Base-by-base conservation (phyloP, 2,888 invertebrate species). In the Netelia inedita region DNA sequence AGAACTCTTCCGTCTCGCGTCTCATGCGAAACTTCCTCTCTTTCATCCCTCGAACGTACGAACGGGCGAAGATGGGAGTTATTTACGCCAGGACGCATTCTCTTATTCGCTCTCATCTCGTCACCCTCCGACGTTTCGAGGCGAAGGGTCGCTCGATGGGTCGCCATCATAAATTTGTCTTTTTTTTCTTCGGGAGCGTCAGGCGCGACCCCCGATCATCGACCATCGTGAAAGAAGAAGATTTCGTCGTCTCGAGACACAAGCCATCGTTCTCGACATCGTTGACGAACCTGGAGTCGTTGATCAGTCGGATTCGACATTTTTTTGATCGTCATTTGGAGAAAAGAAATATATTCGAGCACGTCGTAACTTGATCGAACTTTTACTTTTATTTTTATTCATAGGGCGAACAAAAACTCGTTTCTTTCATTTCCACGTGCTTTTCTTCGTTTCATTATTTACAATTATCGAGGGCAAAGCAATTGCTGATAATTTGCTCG, bases 51-150 rank as follows among this genome's bases (percentile, higher is more conserved):
- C 87, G 75, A 86, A 46, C 69, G 19, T 41, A 86, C 89, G 89
- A 89, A 86, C 88, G 88, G 88, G 88, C 87, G 89, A 89, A 88
- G 90, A 90, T 90, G 90, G 87, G 88, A 90, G 88, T 91, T 91
- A 90, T 91, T 91, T 89, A 89, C 90, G 88, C 88, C 85, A 86
- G 50, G 61, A 61, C 57, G 72, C 35, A 75, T 53, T 86, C 46
- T 63, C 66, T 11, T 28, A 53, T 28, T 46, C 8, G 41, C 68
- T 21, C 21, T 57, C 85, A 28, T 86, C 88, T 89, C 88, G 87
- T 79, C 87, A 89, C 87, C 90, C 89, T 88, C 88, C 87, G 88
- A 82, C 71, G 82, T 82, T 55, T 59, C 50, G 50, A 43, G 63
- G 73, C 46, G 72, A 69, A 61, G 80, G 76, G 82, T 50, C 55